A percentile compares a stretch with the other conserved stretches of the same genome.
Evolutionary conservation across 2,113 vertebrate genomes (phyloP).

Genomic region (Nanorana parkeri): DNA sequence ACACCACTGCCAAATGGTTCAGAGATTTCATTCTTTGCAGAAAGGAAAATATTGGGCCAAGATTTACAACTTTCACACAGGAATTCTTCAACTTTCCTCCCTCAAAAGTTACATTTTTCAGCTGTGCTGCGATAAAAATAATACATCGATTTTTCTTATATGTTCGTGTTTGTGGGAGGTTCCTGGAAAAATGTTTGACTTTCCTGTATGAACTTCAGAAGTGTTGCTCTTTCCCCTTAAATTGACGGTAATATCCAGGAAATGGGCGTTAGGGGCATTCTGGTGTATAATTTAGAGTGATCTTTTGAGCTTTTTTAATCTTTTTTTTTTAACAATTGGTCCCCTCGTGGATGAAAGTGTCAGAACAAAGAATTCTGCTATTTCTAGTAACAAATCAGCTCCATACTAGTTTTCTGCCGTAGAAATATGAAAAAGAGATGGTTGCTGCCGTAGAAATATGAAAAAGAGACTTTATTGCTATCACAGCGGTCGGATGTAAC

Average conservation of each 20-base stretch:
- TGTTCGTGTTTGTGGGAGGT: not conserved
- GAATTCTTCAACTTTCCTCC: constrained; percentile 37
- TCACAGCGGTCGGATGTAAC: no score
- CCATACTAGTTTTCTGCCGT: no score
- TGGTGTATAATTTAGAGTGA: no score
- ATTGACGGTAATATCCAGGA: not conserved
- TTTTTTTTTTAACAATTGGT: no score
- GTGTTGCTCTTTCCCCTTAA: not conserved
- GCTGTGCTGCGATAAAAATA: constrained; percentile 8
- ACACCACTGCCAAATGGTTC: constrained; percentile 2
- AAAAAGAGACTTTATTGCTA: no score
- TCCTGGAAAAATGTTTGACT: not conserved
- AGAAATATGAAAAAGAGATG: no score
- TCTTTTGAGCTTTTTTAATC: no score
- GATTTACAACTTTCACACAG: constrained; percentile 31
- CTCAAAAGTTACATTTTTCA: constrained; percentile 26
- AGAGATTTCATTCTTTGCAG: constrained; percentile 10
- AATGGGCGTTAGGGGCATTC: no score
- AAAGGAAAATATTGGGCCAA: constrained; percentile 16
- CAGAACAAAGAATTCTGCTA: no score
- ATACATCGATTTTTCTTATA: not conserved
- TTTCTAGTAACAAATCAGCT: no score
- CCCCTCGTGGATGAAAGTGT: no score
- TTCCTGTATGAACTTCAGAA: not conserved
- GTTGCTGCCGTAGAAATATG: no score